These are phyloP conservation scores for Polydrusus cervinus DNA, from an alignment of 2,888 invertebrate species.

Conservation along the genomic window DNA sequence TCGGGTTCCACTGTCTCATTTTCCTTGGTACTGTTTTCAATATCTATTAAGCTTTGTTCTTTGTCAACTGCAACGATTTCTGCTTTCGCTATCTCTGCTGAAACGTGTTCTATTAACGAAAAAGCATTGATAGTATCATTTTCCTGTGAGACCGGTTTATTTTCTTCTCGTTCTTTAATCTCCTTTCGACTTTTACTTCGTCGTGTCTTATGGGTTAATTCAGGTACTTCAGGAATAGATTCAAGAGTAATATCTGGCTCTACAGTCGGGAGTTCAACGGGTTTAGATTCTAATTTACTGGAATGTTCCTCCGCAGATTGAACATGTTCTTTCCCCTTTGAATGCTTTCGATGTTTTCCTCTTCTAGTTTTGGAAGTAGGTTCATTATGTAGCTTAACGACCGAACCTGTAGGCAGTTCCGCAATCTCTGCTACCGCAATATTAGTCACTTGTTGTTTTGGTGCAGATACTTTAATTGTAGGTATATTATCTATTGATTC, in stretches of 20 bases:
- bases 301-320: not conserved
- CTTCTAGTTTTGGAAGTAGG: not conserved
- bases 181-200: not conserved
- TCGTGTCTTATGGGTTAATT: not conserved
- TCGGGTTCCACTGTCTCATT: not conserved
- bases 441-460: not conserved
- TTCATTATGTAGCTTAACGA: not conserved
- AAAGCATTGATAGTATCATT: not conserved
- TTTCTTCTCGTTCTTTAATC: not conserved
- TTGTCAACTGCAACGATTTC: not conserved
- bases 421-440: not conserved
- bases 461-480: not conserved
- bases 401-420: not conserved
- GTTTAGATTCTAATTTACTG: not conserved
- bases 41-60: not conserved
- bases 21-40: not conserved
- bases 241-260: not conserved
- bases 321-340: not conserved
- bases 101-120: not conserved
- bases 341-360: not conserved
- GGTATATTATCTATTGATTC: slow-evolving; percentile 2
- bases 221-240: not conserved
- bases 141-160: not conserved
- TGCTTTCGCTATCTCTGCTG: not conserved
- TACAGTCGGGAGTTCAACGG: not conserved